Evolutionary conservation across 2,797 vertebrate species (phyloP).

Genomic region (Pelodytes ibericus): DNA sequence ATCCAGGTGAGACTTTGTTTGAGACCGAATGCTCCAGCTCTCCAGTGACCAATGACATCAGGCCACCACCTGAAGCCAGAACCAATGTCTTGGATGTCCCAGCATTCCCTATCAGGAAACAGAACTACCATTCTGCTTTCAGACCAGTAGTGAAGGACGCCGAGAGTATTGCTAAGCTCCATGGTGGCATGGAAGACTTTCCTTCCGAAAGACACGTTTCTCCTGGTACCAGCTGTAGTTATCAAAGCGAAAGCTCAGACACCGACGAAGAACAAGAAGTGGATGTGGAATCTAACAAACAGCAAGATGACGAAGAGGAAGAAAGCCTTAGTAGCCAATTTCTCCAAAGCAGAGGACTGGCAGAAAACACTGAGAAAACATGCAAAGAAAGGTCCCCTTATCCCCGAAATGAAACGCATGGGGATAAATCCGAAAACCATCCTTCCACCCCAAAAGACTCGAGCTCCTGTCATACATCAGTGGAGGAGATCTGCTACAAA

Average conservation of each 20-base stretch:
- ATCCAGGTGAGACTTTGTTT: conserved; percentile 73
- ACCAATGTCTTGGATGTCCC: conserved; percentile 77
- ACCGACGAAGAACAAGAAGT: conserved; percentile 79
- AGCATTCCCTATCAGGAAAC: conserved; percentile 52
- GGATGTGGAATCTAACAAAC: conserved; percentile 78
- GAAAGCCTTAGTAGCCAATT: conserved; percentile 65
- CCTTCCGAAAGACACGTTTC: conserved; percentile 68
- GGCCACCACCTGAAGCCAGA: conserved; percentile 76
- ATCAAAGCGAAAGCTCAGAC: conserved; percentile 82
- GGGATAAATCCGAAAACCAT: conserved; percentile 71
- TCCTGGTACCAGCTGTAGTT: conserved; percentile 85
- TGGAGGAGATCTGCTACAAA: conserved; percentile 90
- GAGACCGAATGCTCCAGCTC: conserved; percentile 75
- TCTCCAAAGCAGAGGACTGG: conserved; percentile 62
- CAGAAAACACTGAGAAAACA: conserved; percentile 40
- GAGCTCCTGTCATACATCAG: conserved; percentile 71
- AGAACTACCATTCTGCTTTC: conserved; percentile 89
- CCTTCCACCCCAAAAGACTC: conserved; percentile 73
- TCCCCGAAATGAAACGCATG: conserved; percentile 61
- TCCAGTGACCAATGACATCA: conserved; percentile 70
- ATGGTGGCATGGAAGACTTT: conserved; percentile 72
- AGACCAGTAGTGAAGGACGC: conserved; percentile 90
- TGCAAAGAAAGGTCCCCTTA: conserved; percentile 52
- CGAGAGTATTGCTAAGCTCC: conserved; percentile 91
- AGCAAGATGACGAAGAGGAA: conserved; percentile 79